phyloP scores from a whole-genome alignment of 2,797 vertebrate genomes.

The Neosilurus mollespiculum region DNA sequence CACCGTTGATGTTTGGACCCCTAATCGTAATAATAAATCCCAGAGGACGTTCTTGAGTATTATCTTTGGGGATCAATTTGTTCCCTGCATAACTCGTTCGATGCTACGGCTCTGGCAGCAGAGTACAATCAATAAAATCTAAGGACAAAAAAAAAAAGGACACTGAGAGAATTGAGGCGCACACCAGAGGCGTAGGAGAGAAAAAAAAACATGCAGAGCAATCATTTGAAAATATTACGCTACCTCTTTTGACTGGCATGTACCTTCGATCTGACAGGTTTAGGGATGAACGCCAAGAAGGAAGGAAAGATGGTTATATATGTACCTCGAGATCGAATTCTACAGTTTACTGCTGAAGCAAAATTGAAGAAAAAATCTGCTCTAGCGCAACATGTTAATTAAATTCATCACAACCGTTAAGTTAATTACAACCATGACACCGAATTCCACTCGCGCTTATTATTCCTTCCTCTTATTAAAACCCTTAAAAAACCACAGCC shows the following conservation, averaged over 20 bases:
- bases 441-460: background rate
- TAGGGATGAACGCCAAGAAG: conserved; percentile 20
- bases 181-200: conserved; percentile 10
- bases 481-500: background rate
- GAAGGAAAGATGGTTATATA: background rate
- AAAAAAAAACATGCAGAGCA: conserved; percentile 23
- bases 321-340: conserved; percentile 17
- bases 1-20: too few species aligned
- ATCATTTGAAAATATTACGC: conserved; percentile 37
- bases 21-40: background rate
- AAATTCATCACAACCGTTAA: background rate
- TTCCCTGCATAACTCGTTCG: conserved; percentile 39
- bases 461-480: background rate
- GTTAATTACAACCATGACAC: background rate
- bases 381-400: background rate
- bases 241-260: conserved; percentile 7
- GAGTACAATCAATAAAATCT: conserved; percentile 40
- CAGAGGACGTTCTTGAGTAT: conserved; percentile 49
- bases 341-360: conserved; percentile 4
- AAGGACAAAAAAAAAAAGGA: conserved; percentile 23
- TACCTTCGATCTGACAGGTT: conserved; percentile 30
- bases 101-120: conserved; percentile 20
- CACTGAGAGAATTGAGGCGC: conserved; percentile 43
- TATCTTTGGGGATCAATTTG: conserved; percentile 53
- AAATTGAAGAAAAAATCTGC: background rate